Percentiles rank a stretch among this genome's conserved stretches.
Evolutionary conservation across 2,888 invertebrate species (phyloP).

Genomic region (Napeogenes sylphis): DNA sequence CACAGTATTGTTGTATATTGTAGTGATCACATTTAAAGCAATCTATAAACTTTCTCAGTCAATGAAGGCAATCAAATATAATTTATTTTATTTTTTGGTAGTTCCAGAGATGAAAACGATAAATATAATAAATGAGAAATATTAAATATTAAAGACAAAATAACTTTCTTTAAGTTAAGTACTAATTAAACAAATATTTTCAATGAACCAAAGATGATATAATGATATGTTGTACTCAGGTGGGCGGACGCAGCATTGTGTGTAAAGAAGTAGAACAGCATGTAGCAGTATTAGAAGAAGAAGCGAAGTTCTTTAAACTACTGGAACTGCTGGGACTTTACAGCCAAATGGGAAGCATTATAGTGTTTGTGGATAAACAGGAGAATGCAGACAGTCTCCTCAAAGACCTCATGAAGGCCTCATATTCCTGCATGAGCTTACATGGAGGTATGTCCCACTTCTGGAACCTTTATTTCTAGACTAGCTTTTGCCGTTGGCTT

Average conservation of each 20-base stretch:
- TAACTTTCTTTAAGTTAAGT: too few relatives aligned
- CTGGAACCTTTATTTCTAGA: neutral
- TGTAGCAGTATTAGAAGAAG: conserved; percentile 95
- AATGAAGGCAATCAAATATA: too few relatives aligned
- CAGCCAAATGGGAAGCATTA: conserved; percentile 93
- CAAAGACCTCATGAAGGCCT: conserved; percentile 96
- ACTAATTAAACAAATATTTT: too few relatives aligned
- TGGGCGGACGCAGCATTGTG: conserved; percentile 97
- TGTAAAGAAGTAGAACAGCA: conserved; percentile 99
- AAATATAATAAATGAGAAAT: too few relatives aligned
- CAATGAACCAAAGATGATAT: too few relatives aligned
- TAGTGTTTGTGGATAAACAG: conserved; percentile 99
- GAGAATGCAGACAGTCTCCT: conserved; percentile 96
- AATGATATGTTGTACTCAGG: conserved; percentile 53
- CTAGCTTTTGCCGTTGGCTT: too few relatives aligned
- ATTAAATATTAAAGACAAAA: too few relatives aligned
- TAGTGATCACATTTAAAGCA: too few relatives aligned
- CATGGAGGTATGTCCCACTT: conserved; percentile 85
- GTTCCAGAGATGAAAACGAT: too few relatives aligned
- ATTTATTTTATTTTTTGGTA: too few relatives aligned
- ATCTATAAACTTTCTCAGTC: too few relatives aligned
- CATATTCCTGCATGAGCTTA: conserved; percentile 97
- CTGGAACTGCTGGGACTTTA: conserved; percentile 97
- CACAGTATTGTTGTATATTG: too few relatives aligned
- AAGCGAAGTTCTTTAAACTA: conserved; percentile 97